Percentiles rank a stretch among this genome's conserved stretches.
Evolutionary conservation across 2,888 invertebrate species (phyloP).

Genomic region (Tribolium freemani): DNA sequence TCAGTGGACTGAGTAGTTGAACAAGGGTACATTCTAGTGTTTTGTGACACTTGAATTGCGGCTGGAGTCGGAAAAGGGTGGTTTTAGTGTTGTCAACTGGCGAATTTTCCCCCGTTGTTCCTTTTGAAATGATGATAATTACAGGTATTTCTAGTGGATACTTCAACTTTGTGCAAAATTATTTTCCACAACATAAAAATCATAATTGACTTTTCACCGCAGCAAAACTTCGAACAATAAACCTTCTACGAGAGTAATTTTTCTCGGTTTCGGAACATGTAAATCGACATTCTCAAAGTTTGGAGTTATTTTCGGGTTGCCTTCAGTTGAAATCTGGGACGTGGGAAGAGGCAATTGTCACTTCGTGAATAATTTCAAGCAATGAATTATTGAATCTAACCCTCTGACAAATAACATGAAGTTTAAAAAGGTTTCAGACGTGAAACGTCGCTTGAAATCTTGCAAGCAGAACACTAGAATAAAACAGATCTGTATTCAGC

Average conservation of each 20-base stretch:
- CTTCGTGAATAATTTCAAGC: conserved; percentile 32
- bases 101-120: conserved; percentile 17
- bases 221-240: conserved; percentile 23
- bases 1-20: conserved; percentile 25
- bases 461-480: conserved; percentile 7
- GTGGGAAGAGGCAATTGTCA: conserved; percentile 2
- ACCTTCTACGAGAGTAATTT: conserved; percentile 29
- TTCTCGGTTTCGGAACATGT: conserved; percentile 32
- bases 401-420: conserved; percentile 25
- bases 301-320: conserved; percentile 7
- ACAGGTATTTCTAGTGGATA: conserved; percentile 25
- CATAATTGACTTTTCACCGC: conserved; percentile 11
- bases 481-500: conserved; percentile 15
- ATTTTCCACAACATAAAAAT: conserved; percentile 22
- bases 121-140: conserved; percentile 39
- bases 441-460: conserved; percentile 25
- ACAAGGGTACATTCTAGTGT: conserved; percentile 31
- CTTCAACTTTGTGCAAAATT: conserved; percentile 21
- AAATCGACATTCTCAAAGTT: conserved; percentile 36
- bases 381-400: conserved; percentile 32
- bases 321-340: conserved; percentile 9
- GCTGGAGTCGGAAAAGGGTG: conserved; percentile 29
- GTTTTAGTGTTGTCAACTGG: conserved; percentile 37
- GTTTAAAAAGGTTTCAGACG: conserved; percentile 35
- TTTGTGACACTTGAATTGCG: conserved; percentile 37